Evolutionary conservation across 2,888 invertebrate species (phyloP).

Genomic region (Leuctra nigra): DNA sequence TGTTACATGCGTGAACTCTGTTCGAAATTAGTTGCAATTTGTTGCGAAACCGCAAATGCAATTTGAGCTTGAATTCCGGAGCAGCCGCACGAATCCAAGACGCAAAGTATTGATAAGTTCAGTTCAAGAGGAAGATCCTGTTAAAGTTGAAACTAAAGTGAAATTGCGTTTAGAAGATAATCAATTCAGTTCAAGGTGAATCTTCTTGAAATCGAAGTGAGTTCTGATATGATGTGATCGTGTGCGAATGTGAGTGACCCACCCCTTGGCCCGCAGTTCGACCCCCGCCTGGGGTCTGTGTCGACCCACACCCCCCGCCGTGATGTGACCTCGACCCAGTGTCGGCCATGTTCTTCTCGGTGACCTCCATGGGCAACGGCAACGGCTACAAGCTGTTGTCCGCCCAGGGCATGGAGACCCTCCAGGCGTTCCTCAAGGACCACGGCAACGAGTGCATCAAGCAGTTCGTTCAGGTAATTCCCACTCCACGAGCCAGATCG

Average conservation of each 20-base stretch:
- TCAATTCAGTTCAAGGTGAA: too few relatives aligned
- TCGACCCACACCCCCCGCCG: background rate
- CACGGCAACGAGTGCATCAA: slow-evolving; percentile 59
- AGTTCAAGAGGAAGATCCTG: too few relatives aligned
- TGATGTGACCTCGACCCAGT: background rate
- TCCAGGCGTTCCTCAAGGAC: slow-evolving; percentile 55
- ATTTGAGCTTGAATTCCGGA: too few relatives aligned
- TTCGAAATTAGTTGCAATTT: too few relatives aligned
- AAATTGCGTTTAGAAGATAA: too few relatives aligned
- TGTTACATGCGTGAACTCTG: too few relatives aligned
- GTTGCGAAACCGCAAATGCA: too few relatives aligned
- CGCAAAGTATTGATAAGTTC: too few relatives aligned
- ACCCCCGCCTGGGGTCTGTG: background rate
- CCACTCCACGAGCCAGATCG: too few relatives aligned
- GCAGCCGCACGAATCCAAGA: too few relatives aligned
- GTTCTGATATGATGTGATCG: background rate
- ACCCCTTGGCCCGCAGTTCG: background rate
- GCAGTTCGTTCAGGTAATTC: slow-evolving; percentile 62
- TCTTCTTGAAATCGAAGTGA: too few relatives aligned
- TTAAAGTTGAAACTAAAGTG: too few relatives aligned
- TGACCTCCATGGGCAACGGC: slow-evolving; percentile 38
- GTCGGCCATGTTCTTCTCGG: slow-evolving; percentile 22
- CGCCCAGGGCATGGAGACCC: slow-evolving; percentile 52
- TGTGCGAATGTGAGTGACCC: background rate
- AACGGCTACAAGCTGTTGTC: slow-evolving; percentile 51